Conservation (phyloP, 2,888 invertebrate genomes). For the Liopterus haemorrhoidalis region DNA sequence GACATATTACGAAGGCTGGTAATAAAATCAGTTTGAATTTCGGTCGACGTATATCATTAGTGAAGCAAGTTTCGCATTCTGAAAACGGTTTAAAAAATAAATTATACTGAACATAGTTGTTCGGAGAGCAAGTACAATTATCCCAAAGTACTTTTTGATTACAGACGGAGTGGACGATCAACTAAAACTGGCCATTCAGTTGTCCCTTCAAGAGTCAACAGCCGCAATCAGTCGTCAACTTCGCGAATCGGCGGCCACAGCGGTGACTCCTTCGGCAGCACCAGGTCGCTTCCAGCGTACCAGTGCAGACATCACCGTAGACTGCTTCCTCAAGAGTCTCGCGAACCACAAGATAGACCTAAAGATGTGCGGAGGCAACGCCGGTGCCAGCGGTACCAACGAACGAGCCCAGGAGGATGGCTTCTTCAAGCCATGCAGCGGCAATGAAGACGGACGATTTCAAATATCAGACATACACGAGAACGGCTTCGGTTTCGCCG, state of each 20-base stretch:
- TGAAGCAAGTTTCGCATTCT: too few relatives aligned
- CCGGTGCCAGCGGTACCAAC: constrained; percentile 38
- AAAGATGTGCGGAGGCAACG: constrained; percentile 41
- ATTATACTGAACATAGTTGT: too few relatives aligned
- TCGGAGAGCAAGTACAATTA: too few relatives aligned
- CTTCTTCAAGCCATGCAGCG: constrained; percentile 44
- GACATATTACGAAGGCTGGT: too few relatives aligned
- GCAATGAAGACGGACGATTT: constrained; percentile 50
- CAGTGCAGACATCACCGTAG: constrained; percentile 49
- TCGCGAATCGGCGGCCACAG: constrained; percentile 8
- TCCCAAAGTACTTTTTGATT: constrained; percentile 10
- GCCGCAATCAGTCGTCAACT: constrained; percentile 33
- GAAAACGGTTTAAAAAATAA: too few relatives aligned
- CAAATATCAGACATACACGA: constrained; percentile 52
- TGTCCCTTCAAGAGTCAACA: constrained; percentile 48
- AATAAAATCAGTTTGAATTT: too few relatives aligned
- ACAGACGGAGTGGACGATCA: constrained; percentile 45
- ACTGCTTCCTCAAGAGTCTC: constrained; percentile 50
- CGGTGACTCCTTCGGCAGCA: constrained; percentile 10
- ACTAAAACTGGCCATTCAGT: constrained; percentile 49
- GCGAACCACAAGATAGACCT: constrained; percentile 47
- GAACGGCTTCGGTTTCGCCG: constrained; percentile 44
- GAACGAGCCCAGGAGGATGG: constrained; percentile 40
- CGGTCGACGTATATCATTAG: too few relatives aligned
- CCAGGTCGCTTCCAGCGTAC: constrained; percentile 40